Conservation (phyloP, 2,888 invertebrate genomes). For the Agriotes lineatus region DNA sequence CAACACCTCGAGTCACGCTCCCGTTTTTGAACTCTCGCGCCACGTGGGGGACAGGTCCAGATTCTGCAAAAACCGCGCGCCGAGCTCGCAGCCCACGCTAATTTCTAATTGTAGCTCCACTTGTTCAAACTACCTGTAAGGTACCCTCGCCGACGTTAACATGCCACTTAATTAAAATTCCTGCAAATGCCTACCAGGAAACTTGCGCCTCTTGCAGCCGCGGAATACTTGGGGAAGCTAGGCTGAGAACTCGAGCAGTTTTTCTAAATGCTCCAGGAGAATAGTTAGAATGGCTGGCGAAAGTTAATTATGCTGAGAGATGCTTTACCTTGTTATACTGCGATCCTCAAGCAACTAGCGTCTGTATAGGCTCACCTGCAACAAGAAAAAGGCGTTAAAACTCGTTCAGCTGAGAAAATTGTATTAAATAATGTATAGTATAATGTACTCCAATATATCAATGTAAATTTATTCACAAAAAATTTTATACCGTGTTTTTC, state of each 20-base stretch:
- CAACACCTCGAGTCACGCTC: constrained; percentile 24
- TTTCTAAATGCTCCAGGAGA: too few species aligned
- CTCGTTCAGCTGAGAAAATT: background rate
- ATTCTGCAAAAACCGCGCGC: too few species aligned
- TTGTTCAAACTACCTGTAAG: constrained; percentile 9
- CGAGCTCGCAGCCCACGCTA: background rate
- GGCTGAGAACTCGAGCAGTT: too few species aligned
- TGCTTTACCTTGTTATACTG: background rate
- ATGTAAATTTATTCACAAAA: too few species aligned
- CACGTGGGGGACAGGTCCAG: too few species aligned
- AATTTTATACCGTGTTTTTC: too few species aligned
- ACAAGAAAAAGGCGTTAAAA: background rate
- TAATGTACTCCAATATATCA: too few species aligned
- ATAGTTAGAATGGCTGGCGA: too few species aligned
- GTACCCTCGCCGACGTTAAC: constrained; percentile 8
- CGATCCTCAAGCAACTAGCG: background rate
- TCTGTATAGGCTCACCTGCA: background rate
- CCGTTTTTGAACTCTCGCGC: constrained; percentile 16
- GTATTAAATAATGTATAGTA: too few species aligned
- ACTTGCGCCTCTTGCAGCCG: background rate
- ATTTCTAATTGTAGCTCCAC: constrained; percentile 12
- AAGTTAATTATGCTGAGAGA: too few species aligned
- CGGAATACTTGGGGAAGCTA: too few species aligned
- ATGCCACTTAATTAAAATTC: constrained; percentile 17
- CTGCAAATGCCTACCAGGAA: background rate